A percentile compares a stretch with the other conserved stretches of the same genome.
Conservation (phyloP, 2,797 vertebrate species). For the Pteropus rufus region DNA sequence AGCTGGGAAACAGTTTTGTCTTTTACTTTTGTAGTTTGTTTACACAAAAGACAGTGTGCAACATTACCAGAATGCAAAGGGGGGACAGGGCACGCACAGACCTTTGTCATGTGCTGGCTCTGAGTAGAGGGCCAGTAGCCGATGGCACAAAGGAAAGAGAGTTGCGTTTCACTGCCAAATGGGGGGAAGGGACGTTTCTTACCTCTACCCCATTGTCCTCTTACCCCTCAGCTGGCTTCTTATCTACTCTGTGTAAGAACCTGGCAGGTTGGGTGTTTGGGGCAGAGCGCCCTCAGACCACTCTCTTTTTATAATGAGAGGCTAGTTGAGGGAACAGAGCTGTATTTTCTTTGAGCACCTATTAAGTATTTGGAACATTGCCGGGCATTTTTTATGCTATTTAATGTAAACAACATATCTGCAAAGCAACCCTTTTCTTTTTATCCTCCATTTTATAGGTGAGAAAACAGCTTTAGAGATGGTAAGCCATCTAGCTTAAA, state of each 20-base stretch:
- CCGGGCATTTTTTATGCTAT: neutral
- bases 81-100: neutral
- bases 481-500: neutral
- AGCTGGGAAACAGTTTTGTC: neutral
- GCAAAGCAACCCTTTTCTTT: neutral
- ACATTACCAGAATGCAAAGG: neutral
- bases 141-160: neutral
- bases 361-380: neutral
- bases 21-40: neutral
- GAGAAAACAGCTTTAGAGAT: neutral
- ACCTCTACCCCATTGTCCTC: rapidly evolving
- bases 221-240: neutral
- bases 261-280: neutral
- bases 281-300: neutral
- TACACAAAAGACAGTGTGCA: neutral
- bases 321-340: neutral
- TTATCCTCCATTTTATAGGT: neutral
- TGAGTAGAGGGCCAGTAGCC: neutral
- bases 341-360: neutral
- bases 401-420: neutral
- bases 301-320: neutral
- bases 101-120: too few species aligned
- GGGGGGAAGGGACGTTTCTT: too few species aligned
- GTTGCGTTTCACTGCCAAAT: neutral
- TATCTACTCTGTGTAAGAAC: neutral